Base-by-base conservation (phyloP, 1,140 invertebrate species). In the Drosophila tani region DNA sequence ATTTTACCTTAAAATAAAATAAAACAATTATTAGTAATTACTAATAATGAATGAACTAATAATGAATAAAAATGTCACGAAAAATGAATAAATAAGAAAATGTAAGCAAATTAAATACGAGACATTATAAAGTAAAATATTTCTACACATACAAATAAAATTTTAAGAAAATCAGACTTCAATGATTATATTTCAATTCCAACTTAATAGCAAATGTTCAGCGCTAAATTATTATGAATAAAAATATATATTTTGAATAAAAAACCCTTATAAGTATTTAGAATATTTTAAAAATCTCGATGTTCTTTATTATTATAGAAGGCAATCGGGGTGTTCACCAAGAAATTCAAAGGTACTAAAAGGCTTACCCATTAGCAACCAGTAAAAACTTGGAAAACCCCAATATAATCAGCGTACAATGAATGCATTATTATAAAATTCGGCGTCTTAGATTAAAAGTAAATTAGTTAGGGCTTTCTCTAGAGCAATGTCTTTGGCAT, bases 281-380 rank as follows among this genome's bases (percentile, higher is more conserved):
- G 14, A 45, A 7, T 58, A 59, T 29, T 50, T 59, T 38, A 74
- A 45, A 87, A 78, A 53, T 66, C 27, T 79, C 62, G 68, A 68
- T 70, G 49, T 62, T 58, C 68, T 87, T 87, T 87, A 88, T 87
- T 87, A 46, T 74, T 65, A 43, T 77, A 65, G 59, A 53, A 70
- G 70, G 58, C 46, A 55, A 68, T 21, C 11, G 24, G 32, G 17
- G n/a, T 27, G 0, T 17, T 19, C 32, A n/a, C 41, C 27, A 66
- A 38, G 47, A 14, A 12, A 8, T 15, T 32, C 2, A 4, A 9
- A 5, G 6, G 8, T 32, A 12, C 29, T 3, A 17, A 14, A 14
- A 17, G 9, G 12, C 7, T 27, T 7, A 2, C 0, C 17, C 17
- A 3, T 32, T 19, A 3, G 27, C 3, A 19, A 35, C 12, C 14